These are phyloP conservation scores for Meteorus cinctellus DNA, from an alignment of 2,888 invertebrate genomes.

Conservation along the genomic window DNA sequence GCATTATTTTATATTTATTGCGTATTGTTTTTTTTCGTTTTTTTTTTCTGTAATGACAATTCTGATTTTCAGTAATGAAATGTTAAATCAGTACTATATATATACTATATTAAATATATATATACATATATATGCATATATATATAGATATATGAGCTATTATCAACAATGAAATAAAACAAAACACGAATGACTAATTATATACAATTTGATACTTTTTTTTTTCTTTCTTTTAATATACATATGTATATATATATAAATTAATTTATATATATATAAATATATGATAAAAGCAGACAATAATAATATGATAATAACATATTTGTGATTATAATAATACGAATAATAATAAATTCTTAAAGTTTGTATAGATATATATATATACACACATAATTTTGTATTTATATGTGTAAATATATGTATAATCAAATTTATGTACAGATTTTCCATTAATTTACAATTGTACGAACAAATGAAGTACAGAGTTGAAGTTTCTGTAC, in stretches of 20 bases:
- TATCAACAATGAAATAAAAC: slow-evolving; percentile 47
- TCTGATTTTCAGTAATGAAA: background rate
- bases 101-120: background rate
- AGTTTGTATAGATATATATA: slow-evolving; percentile 37
- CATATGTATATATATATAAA: slow-evolving; percentile 51
- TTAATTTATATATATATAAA: slow-evolving; percentile 62
- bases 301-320: slow-evolving; percentile 64
- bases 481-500: slow-evolving; percentile 27
- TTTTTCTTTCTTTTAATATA: slow-evolving; percentile 71
- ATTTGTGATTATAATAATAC: slow-evolving; percentile 59
- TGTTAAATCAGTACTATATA: background rate
- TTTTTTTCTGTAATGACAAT: slow-evolving; percentile 31
- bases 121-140: slow-evolving; percentile 60
- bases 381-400: slow-evolving; percentile 9
- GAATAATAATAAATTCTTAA: slow-evolving; percentile 54
- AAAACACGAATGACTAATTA: slow-evolving; percentile 39
- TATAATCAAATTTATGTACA: slow-evolving; percentile 73
- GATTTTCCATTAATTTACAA: slow-evolving; percentile 55
- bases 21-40: slow-evolving; percentile 31
- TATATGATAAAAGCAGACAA: slow-evolving; percentile 72
- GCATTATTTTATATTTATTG: slow-evolving; percentile 37
- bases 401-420: slow-evolving; percentile 66
- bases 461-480: slow-evolving; percentile 42
- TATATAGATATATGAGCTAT: slow-evolving; percentile 13
- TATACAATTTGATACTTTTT: slow-evolving; percentile 70